These are phyloP conservation scores for Himalopsyche japonica DNA, from an alignment of 2,888 invertebrate genomes.

Conservation along the genomic window DNA sequence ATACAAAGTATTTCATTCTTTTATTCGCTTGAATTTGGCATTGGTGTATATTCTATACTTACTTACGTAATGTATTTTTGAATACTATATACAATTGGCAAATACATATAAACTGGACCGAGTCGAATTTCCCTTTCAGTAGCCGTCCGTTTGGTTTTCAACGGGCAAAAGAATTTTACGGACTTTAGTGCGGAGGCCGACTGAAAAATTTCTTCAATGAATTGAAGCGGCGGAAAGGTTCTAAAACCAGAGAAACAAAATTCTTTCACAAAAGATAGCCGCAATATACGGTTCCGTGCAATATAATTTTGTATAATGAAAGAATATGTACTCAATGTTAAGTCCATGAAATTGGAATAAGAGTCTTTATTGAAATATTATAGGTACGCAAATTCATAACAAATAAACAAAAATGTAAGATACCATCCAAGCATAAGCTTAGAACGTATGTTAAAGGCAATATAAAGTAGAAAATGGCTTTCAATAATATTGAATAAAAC, in stretches of 20 bases:
- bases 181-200: conserved; percentile 10
- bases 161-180: conserved; percentile 22
- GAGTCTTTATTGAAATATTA: background rate
- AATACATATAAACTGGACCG: background rate
- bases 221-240: conserved; percentile 19
- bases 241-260: background rate
- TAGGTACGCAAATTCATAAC: no score
- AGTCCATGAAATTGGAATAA: background rate
- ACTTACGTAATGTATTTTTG: background rate
- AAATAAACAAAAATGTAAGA: no score
- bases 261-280: background rate
- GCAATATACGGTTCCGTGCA: background rate
- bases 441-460: no score
- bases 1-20: background rate
- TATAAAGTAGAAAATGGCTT: no score
- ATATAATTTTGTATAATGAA: background rate
- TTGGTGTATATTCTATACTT: background rate
- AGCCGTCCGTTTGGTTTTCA: conserved; percentile 5
- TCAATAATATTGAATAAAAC: no score
- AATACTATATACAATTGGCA: background rate
- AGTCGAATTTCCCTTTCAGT: background rate
- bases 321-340: background rate
- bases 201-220: conserved; percentile 17
- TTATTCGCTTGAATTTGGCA: background rate
- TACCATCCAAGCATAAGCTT: no score